Conservation (phyloP, 1,140 invertebrate species). For the Neuroterus valhalla region DNA sequence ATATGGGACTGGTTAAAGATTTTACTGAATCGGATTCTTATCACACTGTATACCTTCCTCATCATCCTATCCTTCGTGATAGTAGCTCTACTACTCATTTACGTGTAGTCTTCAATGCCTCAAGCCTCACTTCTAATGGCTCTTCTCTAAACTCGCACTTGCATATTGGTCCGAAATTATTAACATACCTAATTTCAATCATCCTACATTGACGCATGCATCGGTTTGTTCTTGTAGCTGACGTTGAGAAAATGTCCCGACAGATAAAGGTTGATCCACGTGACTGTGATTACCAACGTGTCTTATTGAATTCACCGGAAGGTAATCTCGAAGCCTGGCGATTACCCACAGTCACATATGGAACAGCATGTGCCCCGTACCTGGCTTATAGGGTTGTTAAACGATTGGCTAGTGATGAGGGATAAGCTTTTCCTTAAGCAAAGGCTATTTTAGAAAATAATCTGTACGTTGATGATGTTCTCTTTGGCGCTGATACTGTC, state of each 20-base stretch:
- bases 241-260: not conserved
- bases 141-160: too few relatives aligned
- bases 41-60: too few relatives aligned
- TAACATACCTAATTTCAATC: too few relatives aligned
- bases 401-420: conserved; percentile 1
- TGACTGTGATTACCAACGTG: not conserved
- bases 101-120: too few relatives aligned
- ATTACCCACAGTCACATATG: not conserved
- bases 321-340: not conserved
- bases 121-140: too few relatives aligned
- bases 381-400: not conserved
- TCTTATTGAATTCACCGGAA: not conserved
- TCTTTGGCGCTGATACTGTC: not conserved
- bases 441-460: not conserved
- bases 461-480: not conserved
- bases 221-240: not conserved
- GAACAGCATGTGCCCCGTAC: not conserved
- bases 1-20: not conserved
- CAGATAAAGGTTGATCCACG: not conserved
- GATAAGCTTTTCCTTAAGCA: not conserved
- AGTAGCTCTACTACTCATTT: too few relatives aligned
- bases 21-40: too few relatives aligned
- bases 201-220: not conserved
- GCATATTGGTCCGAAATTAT: too few relatives aligned
- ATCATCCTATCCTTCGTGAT: too few relatives aligned